Base-by-base conservation (phyloP, 2,888 invertebrate genomes). In the Cryptus armator region DNA sequence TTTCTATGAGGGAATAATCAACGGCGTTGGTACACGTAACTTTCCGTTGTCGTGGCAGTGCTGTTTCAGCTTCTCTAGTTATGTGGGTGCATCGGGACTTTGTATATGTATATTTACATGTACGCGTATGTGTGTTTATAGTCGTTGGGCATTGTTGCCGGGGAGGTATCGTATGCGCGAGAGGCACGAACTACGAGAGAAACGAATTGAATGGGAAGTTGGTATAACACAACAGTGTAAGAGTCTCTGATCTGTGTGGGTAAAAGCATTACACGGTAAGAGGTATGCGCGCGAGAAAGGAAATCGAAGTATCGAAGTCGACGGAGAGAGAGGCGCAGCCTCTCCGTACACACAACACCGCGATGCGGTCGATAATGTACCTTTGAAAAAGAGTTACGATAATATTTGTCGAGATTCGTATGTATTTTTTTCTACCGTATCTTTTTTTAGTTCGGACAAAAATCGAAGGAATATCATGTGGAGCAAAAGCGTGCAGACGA, bases 1-100 rank as follows among this genome's bases (percentile, higher is more conserved):
- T 91, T 90, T 90, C 90, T 90, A 90, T 91, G 90, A 91, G 89
- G 83, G 88, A 88, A 89, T 90, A 89, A 89, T 90, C 87, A 78
- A 74, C 53, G 70, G 68, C 53, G 44, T 67, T 59, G 29, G 70
- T 76, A 76, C 81, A 68, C 64, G 74, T 70, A 81, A 81, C 68
- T 84, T 68, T 74, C 53, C 74, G 64, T 64, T 46, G 66, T 76
- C 76, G 80, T 67, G 71, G 72, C 77, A 53, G 53, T 70, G 16
- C 62, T 68, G 48, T 74, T 68, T 72, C 59, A 48, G 51, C 68
- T 44, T 43, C 64, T 14, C 24, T 64, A 43, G 43, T 80, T 44
- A 59, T 48, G 59, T 19, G 10, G 32, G 7, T 32, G 12, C 66
- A 19, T 79, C 29, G 44, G 9, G 37, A 43, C 10, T 51, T 14